These are phyloP conservation scores for Drosophila colorata DNA, from an alignment of 2,888 invertebrate species.

Conservation along the genomic window DNA sequence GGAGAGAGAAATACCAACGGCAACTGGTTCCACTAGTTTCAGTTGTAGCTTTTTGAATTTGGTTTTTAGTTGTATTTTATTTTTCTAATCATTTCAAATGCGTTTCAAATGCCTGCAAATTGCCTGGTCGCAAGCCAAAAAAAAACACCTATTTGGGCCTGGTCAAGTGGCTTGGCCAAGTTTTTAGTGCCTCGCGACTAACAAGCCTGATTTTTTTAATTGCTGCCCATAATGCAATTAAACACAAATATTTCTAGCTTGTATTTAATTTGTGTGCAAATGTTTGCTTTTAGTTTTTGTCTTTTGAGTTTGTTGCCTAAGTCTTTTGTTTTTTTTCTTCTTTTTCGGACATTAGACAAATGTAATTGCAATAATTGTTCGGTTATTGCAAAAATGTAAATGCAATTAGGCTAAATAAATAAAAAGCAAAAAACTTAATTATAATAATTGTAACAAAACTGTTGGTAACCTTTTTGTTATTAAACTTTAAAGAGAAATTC, in stretches of 20 bases:
- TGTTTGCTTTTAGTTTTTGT: constrained; percentile 34
- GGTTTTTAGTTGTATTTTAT: constrained; percentile 37
- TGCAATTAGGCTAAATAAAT: constrained; percentile 46
- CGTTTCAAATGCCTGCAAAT: constrained; percentile 67
- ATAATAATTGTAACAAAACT: constrained; percentile 15
- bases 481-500: too few relatives aligned
- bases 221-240: constrained; percentile 72
- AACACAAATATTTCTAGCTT: constrained; percentile 63
- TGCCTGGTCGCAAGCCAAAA: constrained; percentile 41
- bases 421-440: constrained; percentile 2
- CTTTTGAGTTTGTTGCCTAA: constrained; percentile 29
- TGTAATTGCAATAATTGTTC: constrained; percentile 61
- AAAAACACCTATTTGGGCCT: constrained; percentile 39
- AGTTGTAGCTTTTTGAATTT: constrained; percentile 29
- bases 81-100: constrained; percentile 67
- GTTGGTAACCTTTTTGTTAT: background rate
- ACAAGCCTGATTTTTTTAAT: constrained; percentile 60
- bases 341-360: constrained; percentile 20
- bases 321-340: constrained; percentile 38
- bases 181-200: constrained; percentile 34
- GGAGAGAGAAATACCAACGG: constrained; percentile 14
- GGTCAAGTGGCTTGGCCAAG: constrained; percentile 53
- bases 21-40: constrained; percentile 72
- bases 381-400: constrained; percentile 54
- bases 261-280: constrained; percentile 65